Base-by-base conservation (phyloP, 2,797 vertebrate species). In the Cephalopachus bancanus region DNA sequence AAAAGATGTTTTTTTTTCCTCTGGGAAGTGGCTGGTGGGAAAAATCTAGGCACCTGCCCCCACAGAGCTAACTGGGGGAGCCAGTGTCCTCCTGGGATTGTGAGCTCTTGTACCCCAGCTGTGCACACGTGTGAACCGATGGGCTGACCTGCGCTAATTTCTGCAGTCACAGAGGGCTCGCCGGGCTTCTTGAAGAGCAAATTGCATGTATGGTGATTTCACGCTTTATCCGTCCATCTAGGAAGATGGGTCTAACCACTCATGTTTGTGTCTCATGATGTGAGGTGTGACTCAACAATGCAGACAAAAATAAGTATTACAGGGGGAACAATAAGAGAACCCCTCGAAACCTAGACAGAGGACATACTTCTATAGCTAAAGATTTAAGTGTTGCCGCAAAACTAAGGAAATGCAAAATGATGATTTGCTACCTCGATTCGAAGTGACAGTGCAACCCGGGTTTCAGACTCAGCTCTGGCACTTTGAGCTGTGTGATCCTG, bases 121-220 rank as follows among this genome's bases (percentile, higher is more conserved):
- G 2, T 53, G 20, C 24, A 6, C 0, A 0, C 1, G 5, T 1
- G 1, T 19, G 33, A 55, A 6, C 28, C 2, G 6, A 17, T 1
- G 0, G 28, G 24, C 67, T 30, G 3, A 7, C n/a, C 1, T 3
- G 3, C n/a, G 30, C n/a, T 37, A 37, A 60, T 22, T 30, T 49
- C 12, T 85, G 4, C 24, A 7, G 12, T 24, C n/a, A 67, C 19
- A 19, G 85, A 14, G 1, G 5, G 14, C 60, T 9, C 1, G 1
- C 26, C 10, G 55, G 53, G 37, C 10, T 51, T 60, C 51, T 74
- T 11, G 12, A 72, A 55, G 64, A 30, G 7, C 37, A 37, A 37
- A 37, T 37, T 37, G 37, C 3, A 37, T 37, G 3, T 37, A 37
- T 37, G 37, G 37, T 37, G 37, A 37, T 37, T 37, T 37, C 37